Conservation (phyloP, 1,140 invertebrate genomes). For the Leptinotarsa undecemlineata region DNA sequence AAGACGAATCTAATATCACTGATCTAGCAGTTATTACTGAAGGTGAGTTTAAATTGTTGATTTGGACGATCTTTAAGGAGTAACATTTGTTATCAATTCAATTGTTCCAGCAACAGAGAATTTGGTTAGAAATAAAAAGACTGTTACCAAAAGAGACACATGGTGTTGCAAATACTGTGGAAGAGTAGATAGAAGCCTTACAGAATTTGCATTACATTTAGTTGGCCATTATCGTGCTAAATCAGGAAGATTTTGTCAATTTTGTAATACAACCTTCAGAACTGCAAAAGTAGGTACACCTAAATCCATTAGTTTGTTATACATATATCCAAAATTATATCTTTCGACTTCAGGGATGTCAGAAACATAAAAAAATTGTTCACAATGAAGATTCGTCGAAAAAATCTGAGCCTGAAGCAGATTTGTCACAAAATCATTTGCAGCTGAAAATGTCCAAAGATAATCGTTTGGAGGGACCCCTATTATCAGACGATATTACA, state of each 20-base stretch:
- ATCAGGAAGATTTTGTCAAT: conserved; percentile 44
- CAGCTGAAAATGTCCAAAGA: conserved; percentile 19
- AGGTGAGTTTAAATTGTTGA: conserved; percentile 3
- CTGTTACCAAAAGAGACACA: conserved; percentile 44
- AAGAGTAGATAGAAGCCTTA: conserved; percentile 46
- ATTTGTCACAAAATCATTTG: background rate
- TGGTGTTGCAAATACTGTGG: conserved; percentile 56
- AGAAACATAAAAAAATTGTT: conserved; percentile 23
- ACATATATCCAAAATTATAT: background rate
- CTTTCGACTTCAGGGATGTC: conserved; percentile 25
- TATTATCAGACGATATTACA: conserved; percentile 40
- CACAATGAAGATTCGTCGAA: background rate
- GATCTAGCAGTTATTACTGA: background rate
- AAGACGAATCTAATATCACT: background rate
- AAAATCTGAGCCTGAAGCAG: background rate
- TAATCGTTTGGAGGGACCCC: conserved; percentile 42
- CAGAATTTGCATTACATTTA: conserved; percentile 52
- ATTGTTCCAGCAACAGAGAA: conserved; percentile 33
- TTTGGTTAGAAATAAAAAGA: conserved; percentile 49
- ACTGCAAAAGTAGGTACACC: conserved; percentile 41
- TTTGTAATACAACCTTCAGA: conserved; percentile 45
- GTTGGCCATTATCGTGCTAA: conserved; percentile 49
- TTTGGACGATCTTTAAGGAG: background rate
- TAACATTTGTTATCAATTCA: background rate
- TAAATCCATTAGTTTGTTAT: too few species aligned